phyloP scores from a whole-genome alignment of 2,888 invertebrate species.

The Macaria notata region DNA sequence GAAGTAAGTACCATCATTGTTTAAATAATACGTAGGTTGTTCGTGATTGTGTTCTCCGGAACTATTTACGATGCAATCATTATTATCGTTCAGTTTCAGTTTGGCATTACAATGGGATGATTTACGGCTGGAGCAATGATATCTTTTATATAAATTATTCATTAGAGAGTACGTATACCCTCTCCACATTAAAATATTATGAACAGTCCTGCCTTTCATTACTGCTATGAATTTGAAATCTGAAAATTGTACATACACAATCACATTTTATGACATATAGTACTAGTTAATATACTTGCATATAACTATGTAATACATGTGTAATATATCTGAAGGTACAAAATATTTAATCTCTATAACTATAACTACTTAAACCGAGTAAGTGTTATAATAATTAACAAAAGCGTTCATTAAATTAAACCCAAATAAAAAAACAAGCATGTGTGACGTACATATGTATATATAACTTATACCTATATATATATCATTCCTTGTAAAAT shows the following conservation, averaged over 20 bases:
- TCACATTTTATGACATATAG: no score
- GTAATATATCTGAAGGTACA: not conserved
- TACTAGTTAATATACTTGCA: not conserved
- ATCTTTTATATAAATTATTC: slow-evolving; percentile 11
- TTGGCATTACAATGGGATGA: slow-evolving; percentile 33
- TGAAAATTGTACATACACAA: not conserved
- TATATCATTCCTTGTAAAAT: no score
- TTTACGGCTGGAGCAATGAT: slow-evolving; percentile 32
- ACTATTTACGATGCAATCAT: not conserved
- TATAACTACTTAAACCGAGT: no score
- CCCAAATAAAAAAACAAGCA: no score
- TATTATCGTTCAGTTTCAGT: slow-evolving; percentile 13
- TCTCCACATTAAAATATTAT: slow-evolving; percentile 33
- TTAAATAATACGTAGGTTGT: not conserved
- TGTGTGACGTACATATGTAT: no score
- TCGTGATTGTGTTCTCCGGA: slow-evolving; percentile 9
- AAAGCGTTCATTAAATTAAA: no score
- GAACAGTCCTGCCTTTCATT: slow-evolving; percentile 5
- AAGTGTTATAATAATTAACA: no score
- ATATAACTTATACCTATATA: no score
- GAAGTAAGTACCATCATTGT: no score
- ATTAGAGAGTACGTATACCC: slow-evolving; percentile 40
- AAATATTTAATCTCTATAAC: no score
- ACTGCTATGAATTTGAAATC: slow-evolving; percentile 14
- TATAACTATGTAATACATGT: not conserved